Conservation (phyloP, 2,797 vertebrate species). For the Hippoglossus hippoglossus region DNA sequence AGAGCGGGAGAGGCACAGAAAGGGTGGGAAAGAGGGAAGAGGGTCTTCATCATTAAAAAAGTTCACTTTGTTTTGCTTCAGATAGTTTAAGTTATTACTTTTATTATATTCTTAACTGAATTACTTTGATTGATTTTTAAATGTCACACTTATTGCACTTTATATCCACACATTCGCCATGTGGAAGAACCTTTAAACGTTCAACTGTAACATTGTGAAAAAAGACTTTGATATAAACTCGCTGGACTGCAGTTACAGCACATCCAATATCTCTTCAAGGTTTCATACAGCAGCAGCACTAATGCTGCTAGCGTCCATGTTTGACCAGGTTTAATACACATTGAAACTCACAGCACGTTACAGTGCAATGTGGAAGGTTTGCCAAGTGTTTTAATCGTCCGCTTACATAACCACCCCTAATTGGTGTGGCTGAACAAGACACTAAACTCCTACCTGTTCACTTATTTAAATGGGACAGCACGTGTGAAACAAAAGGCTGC, state of each 20-base stretch:
- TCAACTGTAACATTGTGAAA: slow-evolving; percentile 4
- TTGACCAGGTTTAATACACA: background rate
- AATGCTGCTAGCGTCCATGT: background rate
- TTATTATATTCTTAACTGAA: background rate
- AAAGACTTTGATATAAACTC: slow-evolving; percentile 7
- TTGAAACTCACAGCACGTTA: background rate
- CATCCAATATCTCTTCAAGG: background rate
- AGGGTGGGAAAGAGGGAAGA: slow-evolving; percentile 12
- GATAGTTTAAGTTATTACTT: slow-evolving; percentile 15
- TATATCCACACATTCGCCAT: background rate
- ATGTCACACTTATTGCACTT: slow-evolving; percentile 5
- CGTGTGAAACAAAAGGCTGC: background rate
- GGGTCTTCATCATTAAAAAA: slow-evolving; percentile 47
- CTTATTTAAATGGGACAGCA: background rate
- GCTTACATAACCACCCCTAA: background rate
- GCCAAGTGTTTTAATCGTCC: background rate
- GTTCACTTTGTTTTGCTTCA: slow-evolving; percentile 34
- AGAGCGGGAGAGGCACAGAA: slow-evolving; percentile 10
- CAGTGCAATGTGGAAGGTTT: background rate
- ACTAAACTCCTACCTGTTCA: background rate
- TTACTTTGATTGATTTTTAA: slow-evolving; percentile 9
- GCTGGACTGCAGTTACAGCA: background rate
- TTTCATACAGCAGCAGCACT: background rate
- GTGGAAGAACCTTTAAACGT: background rate
- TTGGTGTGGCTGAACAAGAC: background rate